Evolutionary conservation across 1,140 invertebrate genomes (phyloP).

Genomic region (Drosophila carrolli): DNA sequence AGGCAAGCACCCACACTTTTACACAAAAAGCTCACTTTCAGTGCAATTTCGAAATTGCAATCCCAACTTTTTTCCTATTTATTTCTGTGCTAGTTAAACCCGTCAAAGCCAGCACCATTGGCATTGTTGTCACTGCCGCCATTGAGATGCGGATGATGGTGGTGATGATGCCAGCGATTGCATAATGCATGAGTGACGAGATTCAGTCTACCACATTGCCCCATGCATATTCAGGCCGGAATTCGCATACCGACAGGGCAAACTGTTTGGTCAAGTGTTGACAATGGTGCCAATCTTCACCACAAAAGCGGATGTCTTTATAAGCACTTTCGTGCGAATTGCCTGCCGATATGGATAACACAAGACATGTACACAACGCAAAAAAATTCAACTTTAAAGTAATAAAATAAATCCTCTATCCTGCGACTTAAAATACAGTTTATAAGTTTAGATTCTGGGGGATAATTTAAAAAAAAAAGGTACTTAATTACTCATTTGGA

Average conservation of each 20-base stretch:
- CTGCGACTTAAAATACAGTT: no score
- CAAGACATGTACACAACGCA: background rate
- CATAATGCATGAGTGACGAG: conserved; percentile 68
- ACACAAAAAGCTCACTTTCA: conserved; percentile 8
- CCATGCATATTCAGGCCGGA: conserved; percentile 68
- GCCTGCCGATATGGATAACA: conserved; percentile 17
- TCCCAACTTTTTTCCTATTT: conserved; percentile 19
- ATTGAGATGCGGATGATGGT: conserved; percentile 29
- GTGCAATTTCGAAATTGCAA: conserved; percentile 47
- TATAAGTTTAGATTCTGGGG: no score
- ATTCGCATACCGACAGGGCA: conserved; percentile 29
- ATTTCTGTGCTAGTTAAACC: conserved; percentile 23
- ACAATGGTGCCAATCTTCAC: conserved; percentile 65
- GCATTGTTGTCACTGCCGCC: conserved; percentile 40
- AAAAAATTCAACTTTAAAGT: background rate
- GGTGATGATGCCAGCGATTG: conserved; percentile 48
- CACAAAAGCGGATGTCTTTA: conserved; percentile 58
- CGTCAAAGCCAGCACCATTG: conserved; percentile 39
- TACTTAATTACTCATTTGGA: no score
- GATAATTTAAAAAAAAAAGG: no score
- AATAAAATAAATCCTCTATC: no score
- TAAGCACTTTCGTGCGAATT: conserved; percentile 33
- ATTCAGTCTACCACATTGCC: conserved; percentile 35
- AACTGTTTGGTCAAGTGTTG: conserved; percentile 59
- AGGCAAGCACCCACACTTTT: conserved; percentile 10